Evolutionary conservation across 2,113 vertebrate genomes (phyloP).

Genomic region (Tor tambroides): DNA sequence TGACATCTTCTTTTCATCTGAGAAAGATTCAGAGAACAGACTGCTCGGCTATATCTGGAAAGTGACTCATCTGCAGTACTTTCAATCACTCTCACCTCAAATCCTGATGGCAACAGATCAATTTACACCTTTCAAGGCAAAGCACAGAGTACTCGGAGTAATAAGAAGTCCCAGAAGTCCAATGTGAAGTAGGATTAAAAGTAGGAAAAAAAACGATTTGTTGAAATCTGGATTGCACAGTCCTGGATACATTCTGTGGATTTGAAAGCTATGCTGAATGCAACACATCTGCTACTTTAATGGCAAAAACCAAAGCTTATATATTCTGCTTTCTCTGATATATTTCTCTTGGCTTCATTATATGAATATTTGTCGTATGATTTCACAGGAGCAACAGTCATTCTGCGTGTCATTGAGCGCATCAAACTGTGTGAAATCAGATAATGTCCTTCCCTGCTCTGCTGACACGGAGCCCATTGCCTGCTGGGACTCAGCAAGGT

Average conservation of each 20-base stretch:
- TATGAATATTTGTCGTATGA: slow-evolving; percentile 41
- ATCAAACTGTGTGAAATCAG: slow-evolving; percentile 52
- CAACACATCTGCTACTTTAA: background rate
- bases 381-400: slow-evolving; percentile 39
- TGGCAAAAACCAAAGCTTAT: background rate
- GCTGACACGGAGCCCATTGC: slow-evolving; percentile 46
- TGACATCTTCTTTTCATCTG: slow-evolving; percentile 7
- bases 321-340: slow-evolving; percentile 40
- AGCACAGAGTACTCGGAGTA: slow-evolving; percentile 1
- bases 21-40: background rate
- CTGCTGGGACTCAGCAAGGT: slow-evolving; percentile 43
- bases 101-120: slow-evolving; percentile 36
- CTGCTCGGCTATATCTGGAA: slow-evolving; percentile 29
- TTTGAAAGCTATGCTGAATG: background rate
- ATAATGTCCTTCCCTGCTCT: slow-evolving; percentile 45
- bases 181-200: slow-evolving; percentile 16
- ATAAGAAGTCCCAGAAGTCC: slow-evolving; percentile 27
- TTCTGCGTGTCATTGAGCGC: slow-evolving; percentile 38
- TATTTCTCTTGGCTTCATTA: slow-evolving; percentile 56
- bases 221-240: background rate
- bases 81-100: slow-evolving; percentile 38
- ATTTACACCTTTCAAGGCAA: slow-evolving; percentile 40
- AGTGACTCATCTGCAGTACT: slow-evolving; percentile 33
- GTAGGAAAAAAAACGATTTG: background rate
- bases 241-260: background rate